These are phyloP conservation scores for Drosophila subsilvestris DNA, from an alignment of 2,888 invertebrate genomes.

Conservation along the genomic window DNA sequence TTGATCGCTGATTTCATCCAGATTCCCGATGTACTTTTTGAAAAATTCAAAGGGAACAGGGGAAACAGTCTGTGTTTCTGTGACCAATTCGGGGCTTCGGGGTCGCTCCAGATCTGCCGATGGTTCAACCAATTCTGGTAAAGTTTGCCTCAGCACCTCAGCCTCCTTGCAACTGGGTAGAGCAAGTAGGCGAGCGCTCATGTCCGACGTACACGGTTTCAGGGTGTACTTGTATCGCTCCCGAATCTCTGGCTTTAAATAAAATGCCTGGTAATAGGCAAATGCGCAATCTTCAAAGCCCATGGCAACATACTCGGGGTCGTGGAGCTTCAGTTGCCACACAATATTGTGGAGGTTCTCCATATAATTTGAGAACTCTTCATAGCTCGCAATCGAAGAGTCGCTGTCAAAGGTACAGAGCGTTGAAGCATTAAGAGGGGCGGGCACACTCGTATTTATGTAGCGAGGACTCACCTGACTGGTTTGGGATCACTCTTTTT, in stretches of 20 bases:
- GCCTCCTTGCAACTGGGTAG: constrained; percentile 29
- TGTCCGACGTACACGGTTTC: background rate
- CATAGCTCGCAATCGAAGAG: too few relatives aligned
- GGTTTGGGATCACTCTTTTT: background rate
- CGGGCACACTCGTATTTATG: too few relatives aligned
- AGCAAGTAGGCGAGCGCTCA: constrained; percentile 30
- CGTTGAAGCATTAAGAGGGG: background rate
- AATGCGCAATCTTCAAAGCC: too few relatives aligned
- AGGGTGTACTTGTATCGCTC: too few relatives aligned
- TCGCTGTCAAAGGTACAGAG: background rate
- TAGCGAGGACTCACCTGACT: background rate
- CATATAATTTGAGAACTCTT: too few relatives aligned
- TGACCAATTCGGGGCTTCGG: too few relatives aligned
- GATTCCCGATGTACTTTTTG: constrained; percentile 37
- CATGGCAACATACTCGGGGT: too few relatives aligned
- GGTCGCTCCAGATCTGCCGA: background rate
- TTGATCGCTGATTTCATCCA: constrained; percentile 31
- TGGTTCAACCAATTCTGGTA: background rate
- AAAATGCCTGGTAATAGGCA: too few relatives aligned
- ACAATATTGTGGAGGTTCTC: too few relatives aligned
- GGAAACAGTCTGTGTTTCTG: background rate
- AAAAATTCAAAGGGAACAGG: constrained; percentile 41
- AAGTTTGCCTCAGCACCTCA: background rate
- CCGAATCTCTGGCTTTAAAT: too few relatives aligned
- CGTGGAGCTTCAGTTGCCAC: too few relatives aligned